These are phyloP conservation scores for Dreissena rostriformis DNA, from an alignment of 1,140 invertebrate genomes.

Conservation along the genomic window DNA sequence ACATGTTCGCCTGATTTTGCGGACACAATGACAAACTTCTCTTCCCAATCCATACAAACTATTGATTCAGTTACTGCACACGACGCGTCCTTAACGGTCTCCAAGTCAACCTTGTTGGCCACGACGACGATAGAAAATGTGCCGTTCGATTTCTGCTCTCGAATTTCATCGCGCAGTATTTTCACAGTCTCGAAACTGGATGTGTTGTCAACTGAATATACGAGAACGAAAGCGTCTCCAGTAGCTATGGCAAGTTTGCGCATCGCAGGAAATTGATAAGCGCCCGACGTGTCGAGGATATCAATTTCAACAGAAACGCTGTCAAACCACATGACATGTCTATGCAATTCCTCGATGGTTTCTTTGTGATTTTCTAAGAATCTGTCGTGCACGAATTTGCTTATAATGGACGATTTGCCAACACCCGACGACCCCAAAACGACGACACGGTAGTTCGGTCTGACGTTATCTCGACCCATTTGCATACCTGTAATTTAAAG, in stretches of 20 bases:
- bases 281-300: constrained; percentile 92
- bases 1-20: constrained; percentile 35
- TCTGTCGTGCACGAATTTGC: constrained; percentile 89
- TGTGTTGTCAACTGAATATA: constrained; percentile 92
- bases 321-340: constrained; percentile 91
- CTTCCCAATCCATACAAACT: constrained; percentile 69
- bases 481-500: constrained; percentile 10
- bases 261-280: constrained; percentile 96
- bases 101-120: constrained; percentile 69
- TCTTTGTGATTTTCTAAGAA: constrained; percentile 94
- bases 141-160: constrained; percentile 54
- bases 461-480: neutral
- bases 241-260: constrained; percentile 93
- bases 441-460: constrained; percentile 59
- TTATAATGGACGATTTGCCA: constrained; percentile 95
- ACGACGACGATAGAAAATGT: constrained; percentile 67
- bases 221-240: constrained; percentile 93
- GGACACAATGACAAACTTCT: constrained; percentile 29
- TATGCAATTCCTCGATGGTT: constrained; percentile 94
- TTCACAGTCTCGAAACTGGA: constrained; percentile 87
- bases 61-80: constrained; percentile 62
- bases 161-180: constrained; percentile 63
- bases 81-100: constrained; percentile 30
- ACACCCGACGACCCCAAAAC: constrained; percentile 92
- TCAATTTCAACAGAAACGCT: constrained; percentile 67